A percentile compares a stretch with the other conserved stretches of the same genome.
Evolutionary conservation across 2,113 vertebrate species (phyloP).

Genomic region (Onychostoma macrolepis): DNA sequence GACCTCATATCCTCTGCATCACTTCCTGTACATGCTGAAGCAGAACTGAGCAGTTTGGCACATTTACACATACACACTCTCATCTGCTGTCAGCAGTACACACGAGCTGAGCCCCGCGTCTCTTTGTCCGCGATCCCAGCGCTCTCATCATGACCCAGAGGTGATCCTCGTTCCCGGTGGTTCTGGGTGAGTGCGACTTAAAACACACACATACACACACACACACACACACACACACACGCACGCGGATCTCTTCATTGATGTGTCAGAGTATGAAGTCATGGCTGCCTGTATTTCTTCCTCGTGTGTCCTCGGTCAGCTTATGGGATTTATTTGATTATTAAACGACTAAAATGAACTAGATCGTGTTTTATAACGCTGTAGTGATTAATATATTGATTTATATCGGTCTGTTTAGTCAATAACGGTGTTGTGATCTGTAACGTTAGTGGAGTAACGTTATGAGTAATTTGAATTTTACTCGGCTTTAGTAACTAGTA

Average conservation of each 20-base stretch:
- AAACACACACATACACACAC: background rate
- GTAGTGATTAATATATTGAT: background rate
- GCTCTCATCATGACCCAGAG: conserved; percentile 75
- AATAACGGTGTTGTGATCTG: background rate
- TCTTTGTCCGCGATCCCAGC: conserved; percentile 55
- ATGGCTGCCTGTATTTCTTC: conserved; percentile 41
- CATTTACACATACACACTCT: conserved; percentile 48
- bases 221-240: background rate
- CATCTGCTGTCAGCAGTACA: conserved; percentile 66
- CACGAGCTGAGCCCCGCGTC: background rate
- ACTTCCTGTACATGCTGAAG: conserved; percentile 67
- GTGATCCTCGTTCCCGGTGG: conserved; percentile 80
- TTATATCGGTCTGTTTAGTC: background rate
- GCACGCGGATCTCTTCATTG: background rate
- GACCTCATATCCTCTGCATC: conserved; percentile 65
- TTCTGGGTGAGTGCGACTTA: conserved; percentile 73
- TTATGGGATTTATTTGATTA: background rate
- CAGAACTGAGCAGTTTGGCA: conserved; percentile 73
- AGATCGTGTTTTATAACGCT: background rate
- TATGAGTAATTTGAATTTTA: background rate
- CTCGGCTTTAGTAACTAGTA: too few relatives aligned
- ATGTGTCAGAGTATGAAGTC: conserved; percentile 36
- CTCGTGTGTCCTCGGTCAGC: background rate
- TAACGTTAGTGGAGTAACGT: background rate
- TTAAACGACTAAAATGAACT: background rate